Conservation (phyloP, 2,113 vertebrate genomes). For the Dasyornis broadbenti region DNA sequence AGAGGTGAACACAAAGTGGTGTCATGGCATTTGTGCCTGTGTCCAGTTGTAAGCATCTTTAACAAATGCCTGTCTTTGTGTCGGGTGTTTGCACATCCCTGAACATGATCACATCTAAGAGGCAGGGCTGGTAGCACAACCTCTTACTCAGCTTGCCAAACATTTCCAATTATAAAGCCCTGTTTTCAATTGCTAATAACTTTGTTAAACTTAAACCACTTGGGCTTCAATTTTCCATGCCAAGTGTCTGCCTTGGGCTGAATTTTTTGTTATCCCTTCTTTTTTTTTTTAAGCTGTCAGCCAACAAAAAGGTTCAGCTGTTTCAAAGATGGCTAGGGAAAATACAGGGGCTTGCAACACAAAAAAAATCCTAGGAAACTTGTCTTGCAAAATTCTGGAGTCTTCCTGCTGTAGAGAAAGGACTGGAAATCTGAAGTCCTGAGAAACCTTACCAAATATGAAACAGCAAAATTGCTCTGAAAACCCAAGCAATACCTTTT, state of each 20-base stretch:
- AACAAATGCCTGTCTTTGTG: background rate
- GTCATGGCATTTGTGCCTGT: background rate
- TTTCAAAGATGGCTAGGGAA: background rate
- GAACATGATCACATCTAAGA: background rate
- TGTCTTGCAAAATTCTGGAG: background rate
- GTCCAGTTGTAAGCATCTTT: background rate
- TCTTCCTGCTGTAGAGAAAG: background rate
- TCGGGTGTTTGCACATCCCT: background rate
- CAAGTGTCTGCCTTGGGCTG: constrained; percentile 40
- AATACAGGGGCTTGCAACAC: background rate
- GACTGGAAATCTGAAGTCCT: background rate
- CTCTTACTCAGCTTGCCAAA: constrained; percentile 28
- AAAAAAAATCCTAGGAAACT: background rate
- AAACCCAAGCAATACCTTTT: background rate
- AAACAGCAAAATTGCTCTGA: background rate
- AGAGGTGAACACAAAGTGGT: background rate
- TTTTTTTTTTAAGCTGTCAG: background rate
- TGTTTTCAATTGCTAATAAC: constrained; percentile 61
- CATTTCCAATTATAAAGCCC: constrained; percentile 50
- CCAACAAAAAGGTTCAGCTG: background rate
- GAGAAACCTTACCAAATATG: background rate
- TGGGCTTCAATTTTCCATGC: constrained; percentile 25
- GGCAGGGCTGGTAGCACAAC: constrained; percentile 40
- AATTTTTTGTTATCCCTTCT: background rate
- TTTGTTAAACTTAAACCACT: constrained; percentile 57